Conservation (phyloP, 1,140 invertebrate genomes). For the Galendromus occidentalis region DNA sequence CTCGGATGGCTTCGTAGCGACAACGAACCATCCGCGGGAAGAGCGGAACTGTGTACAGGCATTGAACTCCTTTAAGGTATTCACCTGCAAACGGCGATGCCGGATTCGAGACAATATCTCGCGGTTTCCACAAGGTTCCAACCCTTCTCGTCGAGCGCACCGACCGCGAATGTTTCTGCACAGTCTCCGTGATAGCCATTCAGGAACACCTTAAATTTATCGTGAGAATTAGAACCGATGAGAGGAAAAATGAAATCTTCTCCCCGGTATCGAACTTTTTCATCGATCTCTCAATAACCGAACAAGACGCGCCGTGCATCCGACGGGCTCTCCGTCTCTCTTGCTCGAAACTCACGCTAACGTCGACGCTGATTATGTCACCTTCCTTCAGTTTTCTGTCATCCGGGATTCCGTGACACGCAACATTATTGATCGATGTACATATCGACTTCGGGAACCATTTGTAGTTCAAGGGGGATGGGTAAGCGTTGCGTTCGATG, state of each 20-base stretch:
- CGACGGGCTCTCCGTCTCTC: too few species aligned
- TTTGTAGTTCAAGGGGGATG: conserved; percentile 65
- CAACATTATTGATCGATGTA: conserved; percentile 84
- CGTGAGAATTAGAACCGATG: too few species aligned
- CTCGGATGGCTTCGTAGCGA: too few species aligned
- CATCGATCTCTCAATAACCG: too few species aligned
- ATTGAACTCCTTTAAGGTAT: background rate
- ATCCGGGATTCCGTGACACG: conserved; percentile 86
- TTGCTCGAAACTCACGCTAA: conserved; percentile 51
- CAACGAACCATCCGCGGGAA: too few species aligned
- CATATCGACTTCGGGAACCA: conserved; percentile 81
- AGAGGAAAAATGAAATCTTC: too few species aligned
- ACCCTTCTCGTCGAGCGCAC: conserved; percentile 52
- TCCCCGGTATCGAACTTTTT: too few species aligned
- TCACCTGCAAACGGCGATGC: conserved; percentile 47
- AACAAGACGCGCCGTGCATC: too few species aligned
- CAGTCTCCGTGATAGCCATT: conserved; percentile 82
- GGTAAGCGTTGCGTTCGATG: conserved; percentile 56
- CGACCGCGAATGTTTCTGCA: conserved; percentile 63
- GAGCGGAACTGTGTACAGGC: too few species aligned
- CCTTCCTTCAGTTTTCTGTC: conserved; percentile 51
- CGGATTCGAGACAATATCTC: conserved; percentile 45
- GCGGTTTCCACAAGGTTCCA: conserved; percentile 45
- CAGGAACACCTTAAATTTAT: conserved; percentile 63
- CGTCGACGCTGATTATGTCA: conserved; percentile 76